phyloP scores from a whole-genome alignment of 2,797 vertebrate genomes.

The Hylomyscus alleni region DNA sequence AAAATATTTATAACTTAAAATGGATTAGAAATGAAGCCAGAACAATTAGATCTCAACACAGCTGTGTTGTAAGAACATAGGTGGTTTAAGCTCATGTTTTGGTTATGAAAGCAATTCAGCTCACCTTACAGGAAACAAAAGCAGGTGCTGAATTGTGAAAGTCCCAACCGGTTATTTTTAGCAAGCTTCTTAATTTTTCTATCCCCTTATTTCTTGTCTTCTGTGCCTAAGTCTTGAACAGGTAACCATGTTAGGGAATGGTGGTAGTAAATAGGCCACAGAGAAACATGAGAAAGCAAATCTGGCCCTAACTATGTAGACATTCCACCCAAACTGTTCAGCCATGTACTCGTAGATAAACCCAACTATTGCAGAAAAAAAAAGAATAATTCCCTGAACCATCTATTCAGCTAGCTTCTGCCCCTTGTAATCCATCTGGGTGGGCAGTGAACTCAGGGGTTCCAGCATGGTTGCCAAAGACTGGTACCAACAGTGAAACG shows the following conservation, averaged over 20 bases:
- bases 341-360: slow-evolving; percentile 95
- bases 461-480: slow-evolving; percentile 76
- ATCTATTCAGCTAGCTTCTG: slow-evolving; percentile 99
- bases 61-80: slow-evolving; percentile 30
- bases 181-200: slow-evolving; percentile 90
- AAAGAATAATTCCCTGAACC: slow-evolving; percentile 97
- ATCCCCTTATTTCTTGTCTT: slow-evolving; percentile 94
- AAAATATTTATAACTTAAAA: slow-evolving; percentile 63
- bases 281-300: slow-evolving; percentile 96
- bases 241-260: slow-evolving; percentile 97
- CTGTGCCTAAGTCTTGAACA: slow-evolving; percentile 89
- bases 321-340: slow-evolving; percentile 98
- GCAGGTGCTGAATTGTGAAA: slow-evolving; percentile 58
- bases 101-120: slow-evolving; percentile 67
- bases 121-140: slow-evolving; percentile 69
- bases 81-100: slow-evolving; percentile 61
- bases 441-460: slow-evolving; percentile 91
- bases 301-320: slow-evolving; percentile 96
- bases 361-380: slow-evolving; percentile 95
- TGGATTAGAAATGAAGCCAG: slow-evolving; percentile 63
- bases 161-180: slow-evolving; percentile 83
- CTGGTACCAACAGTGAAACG: too few species aligned
- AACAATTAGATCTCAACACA: slow-evolving; percentile 42
- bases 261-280: slow-evolving; percentile 97
- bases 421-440: slow-evolving; percentile 98